Evolutionary conservation across 2,113 vertebrate genomes (phyloP).

Genomic region (Sardina pilchardus): DNA sequence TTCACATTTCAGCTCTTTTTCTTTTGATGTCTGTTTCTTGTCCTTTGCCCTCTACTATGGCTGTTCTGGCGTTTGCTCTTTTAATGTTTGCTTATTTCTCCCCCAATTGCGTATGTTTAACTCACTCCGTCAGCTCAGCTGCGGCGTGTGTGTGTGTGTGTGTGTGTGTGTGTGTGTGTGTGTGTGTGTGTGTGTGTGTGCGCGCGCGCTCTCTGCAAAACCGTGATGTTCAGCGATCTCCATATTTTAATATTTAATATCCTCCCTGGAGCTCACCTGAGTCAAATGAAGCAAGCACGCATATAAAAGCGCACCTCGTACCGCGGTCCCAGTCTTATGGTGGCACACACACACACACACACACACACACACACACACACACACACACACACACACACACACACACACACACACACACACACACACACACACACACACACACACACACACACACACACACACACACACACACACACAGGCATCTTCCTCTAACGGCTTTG

Average conservation of each 20-base stretch:
- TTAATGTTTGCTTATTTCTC: neutral
- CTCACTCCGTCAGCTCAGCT: neutral
- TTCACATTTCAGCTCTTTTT: neutral
- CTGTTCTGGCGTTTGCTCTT: neutral
- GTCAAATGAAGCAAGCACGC: neutral
- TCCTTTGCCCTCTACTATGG: neutral
- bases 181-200: neutral
- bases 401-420: too few species aligned
- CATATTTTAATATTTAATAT: conserved; percentile 17
- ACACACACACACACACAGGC: neutral
- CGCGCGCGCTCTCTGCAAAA: neutral
- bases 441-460: too few species aligned
- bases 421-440: too few species aligned
- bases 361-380: too few species aligned
- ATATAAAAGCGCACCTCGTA: conserved; percentile 19
- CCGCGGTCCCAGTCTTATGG: neutral
- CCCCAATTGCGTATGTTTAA: neutral
- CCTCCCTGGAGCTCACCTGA: conserved; percentile 9
- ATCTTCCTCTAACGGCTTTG: neutral
- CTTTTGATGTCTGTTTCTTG: neutral
- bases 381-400: too few species aligned
- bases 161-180: neutral
- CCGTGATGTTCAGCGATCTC: conserved; percentile 1
- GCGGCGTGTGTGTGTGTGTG: neutral
- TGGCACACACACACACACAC: neutral